These are phyloP conservation scores for Beris morrisii DNA, from an alignment of 2,888 invertebrate species.

Conservation along the genomic window DNA sequence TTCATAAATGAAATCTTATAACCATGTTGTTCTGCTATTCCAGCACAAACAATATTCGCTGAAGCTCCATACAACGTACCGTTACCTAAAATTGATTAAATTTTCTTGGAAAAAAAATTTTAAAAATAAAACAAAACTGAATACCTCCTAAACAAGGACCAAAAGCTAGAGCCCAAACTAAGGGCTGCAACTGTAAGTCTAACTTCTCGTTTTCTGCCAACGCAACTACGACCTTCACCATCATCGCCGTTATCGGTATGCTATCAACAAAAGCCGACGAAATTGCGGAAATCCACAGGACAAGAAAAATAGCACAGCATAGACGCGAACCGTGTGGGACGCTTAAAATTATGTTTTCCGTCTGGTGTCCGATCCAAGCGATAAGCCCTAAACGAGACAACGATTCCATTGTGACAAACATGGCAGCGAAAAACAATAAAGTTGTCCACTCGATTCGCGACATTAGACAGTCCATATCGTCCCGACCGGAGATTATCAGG, in stretches of 20 bases:
- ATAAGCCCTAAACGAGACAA: conserved; percentile 78
- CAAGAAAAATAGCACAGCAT: conserved; percentile 74
- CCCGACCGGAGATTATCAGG: conserved; percentile 71
- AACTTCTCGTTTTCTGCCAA: conserved; percentile 69
- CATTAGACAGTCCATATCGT: conserved; percentile 54
- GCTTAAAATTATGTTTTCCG: conserved; percentile 66
- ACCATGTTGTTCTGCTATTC: conserved; percentile 90
- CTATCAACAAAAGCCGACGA: conserved; percentile 89
- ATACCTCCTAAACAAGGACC: conserved; percentile 85
- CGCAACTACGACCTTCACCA: conserved; percentile 77
- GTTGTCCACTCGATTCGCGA: conserved; percentile 56
- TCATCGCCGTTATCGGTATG: conserved; percentile 89
- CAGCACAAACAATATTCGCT: conserved; percentile 88
- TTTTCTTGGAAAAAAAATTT: conserved; percentile 4
- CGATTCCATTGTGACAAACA: conserved; percentile 61
- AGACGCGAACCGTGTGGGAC: conserved; percentile 66
- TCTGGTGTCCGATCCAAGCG: conserved; percentile 74
- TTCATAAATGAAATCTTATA: conserved; percentile 81
- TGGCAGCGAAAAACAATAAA: conserved; percentile 54
- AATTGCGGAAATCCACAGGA: conserved; percentile 85
- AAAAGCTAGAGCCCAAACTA: conserved; percentile 84
- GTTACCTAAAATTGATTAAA: conserved; percentile 64
- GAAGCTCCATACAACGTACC: conserved; percentile 89
- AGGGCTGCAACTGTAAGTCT: conserved; percentile 73
- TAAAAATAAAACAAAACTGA: not conserved